phyloP scores from a whole-genome alignment of 2,113 vertebrate genomes.

The Tupaia tana region DNA sequence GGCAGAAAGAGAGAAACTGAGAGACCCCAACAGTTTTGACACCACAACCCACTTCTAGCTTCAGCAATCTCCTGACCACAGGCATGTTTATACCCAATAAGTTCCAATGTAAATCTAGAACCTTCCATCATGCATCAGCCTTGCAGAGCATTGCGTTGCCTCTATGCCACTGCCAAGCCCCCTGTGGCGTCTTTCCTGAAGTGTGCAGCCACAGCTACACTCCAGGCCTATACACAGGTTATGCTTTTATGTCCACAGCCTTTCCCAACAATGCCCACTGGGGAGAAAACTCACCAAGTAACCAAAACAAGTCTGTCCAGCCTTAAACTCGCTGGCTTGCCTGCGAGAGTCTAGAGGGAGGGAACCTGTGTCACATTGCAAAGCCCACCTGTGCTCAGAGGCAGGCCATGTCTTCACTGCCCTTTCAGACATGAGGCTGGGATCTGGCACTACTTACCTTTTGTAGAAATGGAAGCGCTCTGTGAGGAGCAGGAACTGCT shows the following conservation, averaged over 20 bases:
- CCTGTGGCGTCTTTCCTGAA: neutral
- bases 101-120: too few relatives aligned
- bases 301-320: neutral
- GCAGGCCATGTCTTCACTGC: neutral
- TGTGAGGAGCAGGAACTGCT: slow-evolving; percentile 94
- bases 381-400: neutral
- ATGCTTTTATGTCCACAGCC: neutral
- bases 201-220: neutral
- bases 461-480: slow-evolving; percentile 99
- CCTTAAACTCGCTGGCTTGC: neutral
- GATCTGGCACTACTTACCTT: slow-evolving; percentile 85
- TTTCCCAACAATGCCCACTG: neutral
- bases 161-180: too few relatives aligned
- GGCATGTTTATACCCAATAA: too few relatives aligned
- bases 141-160: too few relatives aligned
- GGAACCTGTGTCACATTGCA: neutral
- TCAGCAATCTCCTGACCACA: too few relatives aligned
- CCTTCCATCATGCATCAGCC: too few relatives aligned
- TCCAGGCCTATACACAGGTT: neutral
- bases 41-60: too few relatives aligned
- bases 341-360: neutral
- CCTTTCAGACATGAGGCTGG: rapidly evolving
- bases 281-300: neutral
- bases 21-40: too few relatives aligned
- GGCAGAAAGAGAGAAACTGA: too few relatives aligned